Percentiles rank a stretch among this genome's conserved stretches.
These are phyloP conservation scores for Bubalus kerabau DNA, from an alignment of 2,113 vertebrate species.

Conservation along the genomic window DNA sequence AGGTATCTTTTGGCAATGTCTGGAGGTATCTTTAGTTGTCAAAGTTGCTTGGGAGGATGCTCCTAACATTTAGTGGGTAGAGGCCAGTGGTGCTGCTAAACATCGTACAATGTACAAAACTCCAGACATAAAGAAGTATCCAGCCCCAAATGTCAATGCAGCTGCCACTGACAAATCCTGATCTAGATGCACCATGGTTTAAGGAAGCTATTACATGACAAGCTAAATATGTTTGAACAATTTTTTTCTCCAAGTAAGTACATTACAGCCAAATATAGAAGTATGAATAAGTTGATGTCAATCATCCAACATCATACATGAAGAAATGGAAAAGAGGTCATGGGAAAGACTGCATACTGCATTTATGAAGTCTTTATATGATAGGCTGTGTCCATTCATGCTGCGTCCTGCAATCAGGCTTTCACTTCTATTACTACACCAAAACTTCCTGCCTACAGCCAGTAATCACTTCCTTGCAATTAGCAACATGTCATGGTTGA, in stretches of 20 bases:
- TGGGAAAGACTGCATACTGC: too few relatives aligned
- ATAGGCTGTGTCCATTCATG: not conserved
- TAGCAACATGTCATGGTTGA: not conserved
- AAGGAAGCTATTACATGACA: not conserved
- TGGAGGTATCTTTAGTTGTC: not conserved
- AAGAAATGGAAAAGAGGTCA: not conserved
- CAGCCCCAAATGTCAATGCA: not conserved
- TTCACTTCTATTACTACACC: not conserved
- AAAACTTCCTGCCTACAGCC: not conserved
- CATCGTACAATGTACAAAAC: not conserved
- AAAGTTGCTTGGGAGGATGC: not conserved
- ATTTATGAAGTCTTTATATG: not conserved
- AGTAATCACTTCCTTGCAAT: not conserved
- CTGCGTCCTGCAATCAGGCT: not conserved
- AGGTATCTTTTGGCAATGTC: not conserved
- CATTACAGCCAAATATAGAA: not conserved
- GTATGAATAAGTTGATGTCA: not conserved
- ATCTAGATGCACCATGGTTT: not conserved
- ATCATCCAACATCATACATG: not conserved
- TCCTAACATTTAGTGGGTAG: not conserved
- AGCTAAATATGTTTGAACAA: not conserved
- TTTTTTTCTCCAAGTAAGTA: too few relatives aligned
- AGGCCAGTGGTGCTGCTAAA: not conserved
- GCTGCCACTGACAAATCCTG: not conserved
- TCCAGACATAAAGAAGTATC: not conserved